Percentiles rank a stretch among this genome's conserved stretches.
Conservation (phyloP, 2,113 vertebrate genomes). For the Sinosuthora webbiana region DNA sequence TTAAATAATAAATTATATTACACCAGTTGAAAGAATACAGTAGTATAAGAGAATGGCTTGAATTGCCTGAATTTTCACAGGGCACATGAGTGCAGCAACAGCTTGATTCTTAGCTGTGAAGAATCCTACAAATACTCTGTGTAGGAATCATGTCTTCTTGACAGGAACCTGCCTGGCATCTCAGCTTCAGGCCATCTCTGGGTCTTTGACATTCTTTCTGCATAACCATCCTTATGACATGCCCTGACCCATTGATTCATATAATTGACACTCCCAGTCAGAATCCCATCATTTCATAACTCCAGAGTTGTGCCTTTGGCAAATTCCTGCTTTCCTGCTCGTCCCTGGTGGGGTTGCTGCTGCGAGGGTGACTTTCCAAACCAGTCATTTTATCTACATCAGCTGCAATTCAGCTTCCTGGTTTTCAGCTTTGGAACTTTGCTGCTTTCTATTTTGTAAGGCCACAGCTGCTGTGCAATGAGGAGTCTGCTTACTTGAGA, state of each 20-base stretch:
- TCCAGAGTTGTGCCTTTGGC: background rate
- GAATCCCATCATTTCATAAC: background rate
- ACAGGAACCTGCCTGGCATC: background rate
- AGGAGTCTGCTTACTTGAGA: no score
- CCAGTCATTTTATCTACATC: background rate
- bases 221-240: background rate
- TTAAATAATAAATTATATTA: background rate
- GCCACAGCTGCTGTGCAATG: background rate
- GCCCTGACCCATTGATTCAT: background rate
- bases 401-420: background rate
- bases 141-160: background rate
- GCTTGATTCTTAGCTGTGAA: background rate
- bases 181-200: background rate
- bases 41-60: background rate
- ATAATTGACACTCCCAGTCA: background rate
- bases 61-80: background rate
- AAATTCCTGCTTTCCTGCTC: background rate
- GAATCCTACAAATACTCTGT: accelerated
- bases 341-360: background rate
- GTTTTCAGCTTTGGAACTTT: background rate
- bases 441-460: background rate
- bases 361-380: background rate
- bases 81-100: background rate
- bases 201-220: background rate
- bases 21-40: background rate